phyloP scores from a whole-genome alignment of 2,113 vertebrate genomes.

The Excalfactoria chinensis region DNA sequence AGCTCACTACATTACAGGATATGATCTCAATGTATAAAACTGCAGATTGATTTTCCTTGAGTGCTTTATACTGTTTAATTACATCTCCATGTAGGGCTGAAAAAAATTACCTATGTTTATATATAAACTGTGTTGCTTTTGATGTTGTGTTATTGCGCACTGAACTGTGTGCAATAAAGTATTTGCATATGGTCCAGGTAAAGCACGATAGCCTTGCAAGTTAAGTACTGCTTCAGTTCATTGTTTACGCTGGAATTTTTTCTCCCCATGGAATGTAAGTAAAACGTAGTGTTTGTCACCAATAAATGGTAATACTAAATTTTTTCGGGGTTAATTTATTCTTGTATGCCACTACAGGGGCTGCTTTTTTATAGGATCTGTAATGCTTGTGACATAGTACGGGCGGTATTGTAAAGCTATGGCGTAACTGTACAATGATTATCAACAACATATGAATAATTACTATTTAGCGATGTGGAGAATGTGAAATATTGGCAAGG shows the following conservation, averaged over 20 bases:
- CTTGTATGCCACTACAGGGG: constrained; percentile 61
- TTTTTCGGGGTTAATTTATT: constrained; percentile 80
- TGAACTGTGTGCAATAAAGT: constrained; percentile 59
- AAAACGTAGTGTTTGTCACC: constrained; percentile 86
- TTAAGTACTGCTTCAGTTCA: constrained; percentile 81
- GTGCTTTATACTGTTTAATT: constrained; percentile 88
- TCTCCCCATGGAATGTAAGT: constrained; percentile 93
- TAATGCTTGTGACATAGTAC: constrained; percentile 68
- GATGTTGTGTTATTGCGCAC: constrained; percentile 82
- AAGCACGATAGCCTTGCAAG: constrained; percentile 79
- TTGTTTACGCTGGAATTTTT: constrained; percentile 87
- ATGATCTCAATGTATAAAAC: constrained; percentile 82
- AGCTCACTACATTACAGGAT: constrained; percentile 81
- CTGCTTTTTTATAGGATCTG: constrained; percentile 57
- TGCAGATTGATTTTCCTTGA: constrained; percentile 87
- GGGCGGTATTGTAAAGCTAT: constrained; percentile 68
- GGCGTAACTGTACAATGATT: constrained; percentile 65
- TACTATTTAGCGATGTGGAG: constrained; percentile 51
- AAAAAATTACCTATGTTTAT: constrained; percentile 84
- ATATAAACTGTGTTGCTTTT: constrained; percentile 86
- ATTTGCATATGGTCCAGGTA: constrained; percentile 78
- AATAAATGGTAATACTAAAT: constrained; percentile 85
- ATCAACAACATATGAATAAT: constrained; percentile 52
- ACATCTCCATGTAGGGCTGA: constrained; percentile 91
- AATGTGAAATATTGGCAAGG: constrained; percentile 48